A percentile compares a stretch with the other conserved stretches of the same genome.
phyloP scores from a whole-genome alignment of 2,113 vertebrate species.

The Callionymus lyra region DNA sequence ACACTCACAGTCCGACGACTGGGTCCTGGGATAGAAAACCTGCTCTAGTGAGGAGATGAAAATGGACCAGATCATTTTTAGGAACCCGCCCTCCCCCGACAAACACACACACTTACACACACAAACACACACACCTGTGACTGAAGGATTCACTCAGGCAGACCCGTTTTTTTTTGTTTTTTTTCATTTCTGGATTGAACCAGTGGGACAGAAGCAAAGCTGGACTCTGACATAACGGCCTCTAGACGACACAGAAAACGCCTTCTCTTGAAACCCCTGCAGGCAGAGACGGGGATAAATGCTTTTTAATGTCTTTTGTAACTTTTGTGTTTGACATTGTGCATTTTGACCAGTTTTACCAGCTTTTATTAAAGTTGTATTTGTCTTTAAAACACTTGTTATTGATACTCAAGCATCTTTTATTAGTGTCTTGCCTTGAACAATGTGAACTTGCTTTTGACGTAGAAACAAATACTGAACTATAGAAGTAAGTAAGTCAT shows the following conservation, averaged over 20 bases:
- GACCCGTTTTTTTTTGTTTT: too few species aligned
- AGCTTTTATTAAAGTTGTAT: constrained; percentile 50
- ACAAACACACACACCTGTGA: too few species aligned
- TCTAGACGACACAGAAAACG: constrained; percentile 15
- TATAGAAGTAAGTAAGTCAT: too few species aligned
- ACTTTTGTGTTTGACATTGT: constrained; percentile 42
- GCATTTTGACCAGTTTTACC: constrained; percentile 54
- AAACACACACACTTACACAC: too few species aligned
- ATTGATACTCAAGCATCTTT: not conserved
- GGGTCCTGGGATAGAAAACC: constrained; percentile 42
- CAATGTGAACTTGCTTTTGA: too few species aligned
- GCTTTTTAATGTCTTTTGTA: constrained; percentile 46
- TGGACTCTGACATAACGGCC: not conserved
- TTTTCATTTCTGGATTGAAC: too few species aligned
- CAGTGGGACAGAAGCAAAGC: too few species aligned
- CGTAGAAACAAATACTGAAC: too few species aligned
- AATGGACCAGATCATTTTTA: too few species aligned
- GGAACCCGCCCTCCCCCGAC: too few species aligned
- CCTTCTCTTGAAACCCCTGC: constrained; percentile 8
- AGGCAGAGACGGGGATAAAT: constrained; percentile 5
- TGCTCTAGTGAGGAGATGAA: not conserved
- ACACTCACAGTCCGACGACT: constrained; percentile 45
- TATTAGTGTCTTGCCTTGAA: not conserved
- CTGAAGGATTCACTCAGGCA: too few species aligned
- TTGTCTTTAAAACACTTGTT: constrained; percentile 26